These are phyloP conservation scores for Neocrepidodera transversa DNA, from an alignment of 2,888 invertebrate species.

Conservation along the genomic window DNA sequence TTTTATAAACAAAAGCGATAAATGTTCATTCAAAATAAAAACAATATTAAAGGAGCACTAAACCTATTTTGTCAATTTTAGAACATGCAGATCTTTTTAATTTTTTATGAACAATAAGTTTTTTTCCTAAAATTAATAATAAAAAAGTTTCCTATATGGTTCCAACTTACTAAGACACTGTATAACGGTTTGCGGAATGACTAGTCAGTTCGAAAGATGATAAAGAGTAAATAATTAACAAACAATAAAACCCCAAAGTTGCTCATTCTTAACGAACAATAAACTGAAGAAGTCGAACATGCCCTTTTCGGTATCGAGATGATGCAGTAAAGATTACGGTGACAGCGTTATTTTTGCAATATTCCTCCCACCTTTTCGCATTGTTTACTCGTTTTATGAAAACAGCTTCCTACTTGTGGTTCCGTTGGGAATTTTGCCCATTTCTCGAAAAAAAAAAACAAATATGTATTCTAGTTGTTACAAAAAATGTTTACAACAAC, in stretches of 20 bases:
- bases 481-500: too few relatives aligned
- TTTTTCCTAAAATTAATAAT: too few relatives aligned
- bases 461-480: too few relatives aligned
- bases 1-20: too few relatives aligned
- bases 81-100: too few relatives aligned
- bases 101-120: too few relatives aligned
- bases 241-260: constrained; percentile 16
- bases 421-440: not conserved
- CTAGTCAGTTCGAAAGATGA: constrained; percentile 13
- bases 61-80: too few relatives aligned
- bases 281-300: constrained; percentile 14
- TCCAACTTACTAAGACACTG: too few relatives aligned
- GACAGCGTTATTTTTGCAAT: not conserved
- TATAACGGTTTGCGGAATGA: too few relatives aligned
- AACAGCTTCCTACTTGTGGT: not conserved
- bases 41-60: too few relatives aligned
- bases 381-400: not conserved
- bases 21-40: too few relatives aligned
- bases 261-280: constrained; percentile 20
- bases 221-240: constrained; percentile 11
- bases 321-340: not conserved
- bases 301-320: constrained; percentile 8
- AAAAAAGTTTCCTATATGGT: too few relatives aligned
- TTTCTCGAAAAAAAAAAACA: not conserved
- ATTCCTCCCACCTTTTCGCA: not conserved